Evolutionary conservation across 2,888 invertebrate genomes (phyloP).

Genomic region (Amphimallon solstitiale): DNA sequence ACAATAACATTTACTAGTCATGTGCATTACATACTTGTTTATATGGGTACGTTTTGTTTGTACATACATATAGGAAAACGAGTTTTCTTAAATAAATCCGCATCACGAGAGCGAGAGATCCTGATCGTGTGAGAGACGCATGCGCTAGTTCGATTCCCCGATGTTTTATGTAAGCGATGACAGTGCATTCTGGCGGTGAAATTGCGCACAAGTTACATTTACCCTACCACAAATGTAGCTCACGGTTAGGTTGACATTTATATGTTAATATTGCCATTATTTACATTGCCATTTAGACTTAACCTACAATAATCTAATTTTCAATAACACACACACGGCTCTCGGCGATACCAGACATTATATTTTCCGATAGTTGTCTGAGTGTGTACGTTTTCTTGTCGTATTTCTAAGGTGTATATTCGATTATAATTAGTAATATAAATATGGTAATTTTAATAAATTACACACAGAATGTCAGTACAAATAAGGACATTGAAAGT

Average conservation of each 20-base stretch:
- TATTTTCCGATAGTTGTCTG: neutral
- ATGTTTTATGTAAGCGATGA: slow-evolving; percentile 57
- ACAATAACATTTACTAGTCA: slow-evolving; percentile 2
- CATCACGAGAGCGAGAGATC: neutral
- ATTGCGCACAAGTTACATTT: slow-evolving; percentile 66
- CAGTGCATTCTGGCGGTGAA: slow-evolving; percentile 66
- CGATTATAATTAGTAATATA: slow-evolving; percentile 7
- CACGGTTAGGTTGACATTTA: slow-evolving; percentile 61
- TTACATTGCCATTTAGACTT: slow-evolving; percentile 52
- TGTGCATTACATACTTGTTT: neutral
- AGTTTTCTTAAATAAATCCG: slow-evolving; percentile 46
- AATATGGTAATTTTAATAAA: slow-evolving; percentile 11
- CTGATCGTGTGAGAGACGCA: neutral
- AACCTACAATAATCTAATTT: slow-evolving; percentile 48
- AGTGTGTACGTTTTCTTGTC: neutral
- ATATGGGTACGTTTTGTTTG: neutral
- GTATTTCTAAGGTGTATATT: neutral
- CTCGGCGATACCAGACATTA: neutral
- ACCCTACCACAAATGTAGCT: slow-evolving; percentile 56
- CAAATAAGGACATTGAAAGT: too few relatives aligned
- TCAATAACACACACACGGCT: slow-evolving; percentile 38
- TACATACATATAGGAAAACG: neutral
- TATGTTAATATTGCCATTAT: slow-evolving; percentile 59
- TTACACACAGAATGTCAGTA: neutral
- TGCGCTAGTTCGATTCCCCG: slow-evolving; percentile 50